Conservation (phyloP, 2,888 invertebrate species). For the Trachelus stipa region DNA sequence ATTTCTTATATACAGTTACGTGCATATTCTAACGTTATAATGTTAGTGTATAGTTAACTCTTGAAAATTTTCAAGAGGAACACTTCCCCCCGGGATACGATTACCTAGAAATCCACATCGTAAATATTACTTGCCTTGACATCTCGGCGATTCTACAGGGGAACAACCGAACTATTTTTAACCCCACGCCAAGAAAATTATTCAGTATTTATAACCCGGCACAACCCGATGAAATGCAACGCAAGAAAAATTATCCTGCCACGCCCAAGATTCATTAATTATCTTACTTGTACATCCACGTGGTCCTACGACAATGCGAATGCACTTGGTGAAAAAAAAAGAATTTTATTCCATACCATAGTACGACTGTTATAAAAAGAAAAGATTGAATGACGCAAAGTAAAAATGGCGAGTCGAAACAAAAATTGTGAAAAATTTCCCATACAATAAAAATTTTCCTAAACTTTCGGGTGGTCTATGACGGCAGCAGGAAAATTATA, state of each 20-base stretch:
- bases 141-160: neutral
- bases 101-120: neutral
- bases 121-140: neutral
- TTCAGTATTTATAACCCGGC: constrained; percentile 16
- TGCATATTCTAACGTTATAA: neutral
- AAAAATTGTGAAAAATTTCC: neutral
- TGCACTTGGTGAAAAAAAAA: neutral
- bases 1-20: neutral
- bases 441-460: neutral
- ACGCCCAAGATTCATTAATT: constrained; percentile 21
- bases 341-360: neutral
- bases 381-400: neutral
- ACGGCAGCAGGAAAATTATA: neutral
- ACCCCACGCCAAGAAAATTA: neutral
- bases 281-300: neutral
- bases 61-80: neutral
- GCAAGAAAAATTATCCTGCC: constrained; percentile 23
- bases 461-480: neutral
- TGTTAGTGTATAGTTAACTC: neutral
- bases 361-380: neutral
- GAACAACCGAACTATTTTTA: neutral
- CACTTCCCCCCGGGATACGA: neutral
- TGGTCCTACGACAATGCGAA: constrained; percentile 6
- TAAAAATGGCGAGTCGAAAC: neutral
- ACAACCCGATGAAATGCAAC: constrained; percentile 1